Base-by-base conservation (phyloP, 2,113 vertebrate species). In the Dicentrarchus labrax region DNA sequence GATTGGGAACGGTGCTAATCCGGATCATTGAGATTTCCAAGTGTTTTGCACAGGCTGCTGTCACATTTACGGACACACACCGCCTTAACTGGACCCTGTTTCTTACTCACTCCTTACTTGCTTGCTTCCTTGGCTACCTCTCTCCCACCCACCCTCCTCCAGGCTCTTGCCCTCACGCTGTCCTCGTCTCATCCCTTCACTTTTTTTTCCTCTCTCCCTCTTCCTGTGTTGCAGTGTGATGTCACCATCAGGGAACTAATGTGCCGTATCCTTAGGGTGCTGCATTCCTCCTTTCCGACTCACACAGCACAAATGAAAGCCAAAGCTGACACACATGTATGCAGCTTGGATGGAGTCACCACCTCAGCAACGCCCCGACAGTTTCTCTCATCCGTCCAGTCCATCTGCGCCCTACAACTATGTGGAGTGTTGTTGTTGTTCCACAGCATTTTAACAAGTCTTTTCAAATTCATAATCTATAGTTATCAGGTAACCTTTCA, bases 161-260 rank as follows among this genome's bases (percentile, higher is more conserved):
- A 50, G 60, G 54, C 84, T 78, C 71, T 69, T 69, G 36, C 66
- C 80, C 82, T 66, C 24, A 59, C 47, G 84, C 68, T 62, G 76
- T 74, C 72, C 61, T 87, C 12, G 8, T 83, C 61, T 87, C 12
- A 11, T 83, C 84, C 16, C 70, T 56, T 84, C 79, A 45, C 51
- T 70, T 73, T 21, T 64, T 54, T 80, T 57, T 36, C 45, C 57
- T 47, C 67, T n/a, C 67, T 82, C 74, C 53, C 71, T 61, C 73
- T 66, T 11, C 39, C 57, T 64, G 80, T 86, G 86, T 89, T 89
- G 89, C 89, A 89, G 86, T 76, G 84, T 91, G 86, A 90, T 77
- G 91, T 94, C 90, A 91, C 83, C 86, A 85, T 88, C 78, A 68
- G 78, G 76, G 80, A 89, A 88, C 78, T 91, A 91, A 89, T 88